Evolutionary conservation across 1,140 invertebrate species (phyloP).

Genomic region (Listronotus bonariensis): DNA sequence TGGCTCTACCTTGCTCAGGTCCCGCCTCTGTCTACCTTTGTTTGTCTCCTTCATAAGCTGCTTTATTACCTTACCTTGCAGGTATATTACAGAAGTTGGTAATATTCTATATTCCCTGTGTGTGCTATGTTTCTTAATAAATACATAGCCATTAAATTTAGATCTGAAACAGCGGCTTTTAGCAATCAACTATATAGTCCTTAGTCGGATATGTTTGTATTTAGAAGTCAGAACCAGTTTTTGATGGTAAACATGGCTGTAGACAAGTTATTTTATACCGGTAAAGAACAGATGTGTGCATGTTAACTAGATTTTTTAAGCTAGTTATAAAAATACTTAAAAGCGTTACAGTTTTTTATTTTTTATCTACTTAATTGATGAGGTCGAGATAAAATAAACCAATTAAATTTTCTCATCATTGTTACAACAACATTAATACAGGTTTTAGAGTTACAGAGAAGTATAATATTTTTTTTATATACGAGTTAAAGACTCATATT

Average conservation of each 20-base stretch:
- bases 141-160: slow-evolving; percentile 35
- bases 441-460: too few species aligned
- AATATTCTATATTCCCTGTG: slow-evolving; percentile 28
- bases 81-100: slow-evolving; percentile 35
- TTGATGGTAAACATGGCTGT: slow-evolving; percentile 24
- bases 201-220: slow-evolving; percentile 25
- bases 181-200: slow-evolving; percentile 15
- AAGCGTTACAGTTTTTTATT: too few species aligned
- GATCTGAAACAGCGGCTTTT: slow-evolving; percentile 26
- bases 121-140: slow-evolving; percentile 30
- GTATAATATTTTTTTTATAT: too few species aligned
- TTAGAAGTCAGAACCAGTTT: slow-evolving; percentile 32
- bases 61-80: slow-evolving; percentile 50
- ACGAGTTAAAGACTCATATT: too few species aligned
- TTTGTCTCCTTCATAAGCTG: slow-evolving; percentile 50
- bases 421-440: too few species aligned
- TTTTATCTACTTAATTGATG: too few species aligned
- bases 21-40: slow-evolving; percentile 49
- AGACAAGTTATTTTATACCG: slow-evolving; percentile 26
- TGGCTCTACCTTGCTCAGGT: slow-evolving; percentile 50
- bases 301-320: slow-evolving; percentile 1
- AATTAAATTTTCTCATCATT: too few species aligned
- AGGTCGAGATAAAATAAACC: too few species aligned
- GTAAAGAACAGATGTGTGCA: slow-evolving; percentile 19
- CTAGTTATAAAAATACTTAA: too few species aligned